These are phyloP conservation scores for Oryzias melastigma DNA, from an alignment of 2,113 vertebrate genomes.

Conservation along the genomic window DNA sequence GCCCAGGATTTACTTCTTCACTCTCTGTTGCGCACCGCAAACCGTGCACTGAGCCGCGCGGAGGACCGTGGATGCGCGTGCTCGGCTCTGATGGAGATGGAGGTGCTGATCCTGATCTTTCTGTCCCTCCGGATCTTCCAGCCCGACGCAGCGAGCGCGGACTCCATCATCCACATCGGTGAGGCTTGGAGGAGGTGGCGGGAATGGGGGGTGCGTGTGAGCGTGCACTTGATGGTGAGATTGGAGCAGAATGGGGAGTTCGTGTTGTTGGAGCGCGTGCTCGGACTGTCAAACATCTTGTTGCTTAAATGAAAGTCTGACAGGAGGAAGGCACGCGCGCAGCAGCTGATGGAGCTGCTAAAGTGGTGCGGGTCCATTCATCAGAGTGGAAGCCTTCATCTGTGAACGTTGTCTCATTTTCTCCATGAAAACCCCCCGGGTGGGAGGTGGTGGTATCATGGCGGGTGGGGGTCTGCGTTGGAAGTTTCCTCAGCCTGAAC, in stretches of 20 bases:
- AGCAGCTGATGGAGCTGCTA: too few species aligned
- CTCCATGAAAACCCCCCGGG: too few species aligned
- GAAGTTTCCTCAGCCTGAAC: slow-evolving; percentile 68
- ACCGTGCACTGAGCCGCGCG: slow-evolving; percentile 26
- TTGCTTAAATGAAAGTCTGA: too few species aligned
- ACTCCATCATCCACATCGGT: slow-evolving; percentile 99
- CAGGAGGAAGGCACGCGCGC: too few species aligned
- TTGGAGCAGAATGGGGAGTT: background rate
- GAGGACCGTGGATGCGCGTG: slow-evolving; percentile 84
- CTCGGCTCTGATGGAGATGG: slow-evolving; percentile 88
- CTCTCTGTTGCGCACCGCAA: slow-evolving; percentile 37
- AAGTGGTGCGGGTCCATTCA: too few species aligned
- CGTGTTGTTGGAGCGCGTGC: too few species aligned
- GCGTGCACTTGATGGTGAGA: background rate
- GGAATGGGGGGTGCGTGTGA: background rate
- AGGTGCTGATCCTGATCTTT: slow-evolving; percentile 88
- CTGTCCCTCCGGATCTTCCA: slow-evolving; percentile 93
- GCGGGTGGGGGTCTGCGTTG: too few species aligned
- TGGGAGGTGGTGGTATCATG: too few species aligned
- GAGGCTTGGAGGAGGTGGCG: slow-evolving; percentile 62
- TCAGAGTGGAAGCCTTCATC: too few species aligned
- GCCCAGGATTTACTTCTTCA: too few species aligned
- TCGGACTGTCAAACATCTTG: too few species aligned
- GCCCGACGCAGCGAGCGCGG: slow-evolving; percentile 88
- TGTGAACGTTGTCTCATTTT: too few species aligned